Percentiles rank a stretch among this genome's conserved stretches.
Evolutionary conservation across 2,113 vertebrate species (phyloP).

Genomic region (Pelmatolapia mariae): DNA sequence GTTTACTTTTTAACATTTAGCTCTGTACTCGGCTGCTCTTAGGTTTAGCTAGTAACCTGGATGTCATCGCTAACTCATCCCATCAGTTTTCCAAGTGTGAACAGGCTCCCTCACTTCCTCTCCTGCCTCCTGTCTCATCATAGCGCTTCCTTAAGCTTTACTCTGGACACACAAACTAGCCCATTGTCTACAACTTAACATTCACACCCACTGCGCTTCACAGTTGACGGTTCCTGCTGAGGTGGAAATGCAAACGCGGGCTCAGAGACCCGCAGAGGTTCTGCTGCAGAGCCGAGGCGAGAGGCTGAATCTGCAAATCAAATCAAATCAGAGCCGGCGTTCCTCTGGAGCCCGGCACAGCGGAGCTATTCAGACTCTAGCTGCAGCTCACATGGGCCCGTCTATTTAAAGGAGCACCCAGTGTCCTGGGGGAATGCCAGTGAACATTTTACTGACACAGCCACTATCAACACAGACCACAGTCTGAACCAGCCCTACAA

Average conservation of each 20-base stretch:
- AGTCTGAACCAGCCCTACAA: neutral
- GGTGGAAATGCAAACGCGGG: neutral
- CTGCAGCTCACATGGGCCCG: neutral
- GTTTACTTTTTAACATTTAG: neutral
- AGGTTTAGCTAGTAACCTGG: neutral
- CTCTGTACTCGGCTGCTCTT: neutral
- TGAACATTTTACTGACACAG: neutral
- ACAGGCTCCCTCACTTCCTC: neutral
- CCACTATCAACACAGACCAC: neutral
- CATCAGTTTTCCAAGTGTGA: neutral
- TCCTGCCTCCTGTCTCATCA: neutral
- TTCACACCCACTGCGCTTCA: neutral
- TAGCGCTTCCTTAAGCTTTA: neutral
- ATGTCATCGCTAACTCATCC: neutral
- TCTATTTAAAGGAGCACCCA: neutral
- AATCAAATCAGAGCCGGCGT: neutral
- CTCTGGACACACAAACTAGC: neutral
- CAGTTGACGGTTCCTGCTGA: neutral
- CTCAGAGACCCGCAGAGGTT: neutral
- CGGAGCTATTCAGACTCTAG: neutral
- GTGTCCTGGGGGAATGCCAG: neutral
- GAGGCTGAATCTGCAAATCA: neutral
- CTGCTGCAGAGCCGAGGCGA: neutral
- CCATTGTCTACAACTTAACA: neutral
- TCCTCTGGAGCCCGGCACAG: neutral